Percentiles rank a stretch among this genome's conserved stretches.
Conservation (phyloP, 2,888 invertebrate species). For the Orthonevra nobilis region DNA sequence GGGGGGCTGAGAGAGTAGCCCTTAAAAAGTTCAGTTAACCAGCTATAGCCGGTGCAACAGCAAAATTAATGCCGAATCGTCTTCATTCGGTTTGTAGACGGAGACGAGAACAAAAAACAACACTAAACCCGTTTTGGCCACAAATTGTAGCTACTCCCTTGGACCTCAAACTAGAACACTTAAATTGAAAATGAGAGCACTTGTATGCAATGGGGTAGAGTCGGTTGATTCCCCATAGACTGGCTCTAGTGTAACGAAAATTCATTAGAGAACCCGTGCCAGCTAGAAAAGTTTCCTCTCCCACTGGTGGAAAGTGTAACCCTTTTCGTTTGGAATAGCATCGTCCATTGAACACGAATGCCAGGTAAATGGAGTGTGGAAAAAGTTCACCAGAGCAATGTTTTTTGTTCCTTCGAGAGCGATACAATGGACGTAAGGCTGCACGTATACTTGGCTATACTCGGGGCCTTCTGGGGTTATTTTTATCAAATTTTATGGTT, state of each 20-base stretch:
- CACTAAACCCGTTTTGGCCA: slow-evolving; percentile 1
- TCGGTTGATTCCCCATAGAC: slow-evolving; percentile 21
- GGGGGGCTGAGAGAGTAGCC: too few relatives aligned
- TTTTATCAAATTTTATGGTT: slow-evolving; percentile 66
- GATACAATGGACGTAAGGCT: slow-evolving; percentile 2
- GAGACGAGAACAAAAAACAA: slow-evolving; percentile 6
- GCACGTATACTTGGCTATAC: too few relatives aligned
- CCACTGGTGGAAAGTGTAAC: not conserved
- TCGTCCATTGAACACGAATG: slow-evolving; percentile 59
- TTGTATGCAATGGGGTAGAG: slow-evolving; percentile 49
- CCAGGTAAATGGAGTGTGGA: slow-evolving; percentile 59
- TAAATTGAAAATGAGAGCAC: slow-evolving; percentile 41
- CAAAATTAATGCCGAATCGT: slow-evolving; percentile 43
- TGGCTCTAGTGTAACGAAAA: slow-evolving; percentile 50
- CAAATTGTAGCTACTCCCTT: slow-evolving; percentile 16
- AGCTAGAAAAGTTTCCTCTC: slow-evolving; percentile 33
- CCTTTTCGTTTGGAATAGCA: slow-evolving; percentile 27
- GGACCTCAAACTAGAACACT: not conserved
- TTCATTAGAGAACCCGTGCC: slow-evolving; percentile 43
- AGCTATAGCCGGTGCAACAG: slow-evolving; percentile 4
- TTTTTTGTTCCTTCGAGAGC: slow-evolving; percentile 12
- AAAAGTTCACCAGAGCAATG: slow-evolving; percentile 39
- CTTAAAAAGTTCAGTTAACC: slow-evolving; percentile 7
- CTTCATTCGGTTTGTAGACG: not conserved
- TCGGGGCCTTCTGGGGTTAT: slow-evolving; percentile 25